Base-by-base conservation (phyloP, 2,888 invertebrate genomes). In the Taenaris catops region DNA sequence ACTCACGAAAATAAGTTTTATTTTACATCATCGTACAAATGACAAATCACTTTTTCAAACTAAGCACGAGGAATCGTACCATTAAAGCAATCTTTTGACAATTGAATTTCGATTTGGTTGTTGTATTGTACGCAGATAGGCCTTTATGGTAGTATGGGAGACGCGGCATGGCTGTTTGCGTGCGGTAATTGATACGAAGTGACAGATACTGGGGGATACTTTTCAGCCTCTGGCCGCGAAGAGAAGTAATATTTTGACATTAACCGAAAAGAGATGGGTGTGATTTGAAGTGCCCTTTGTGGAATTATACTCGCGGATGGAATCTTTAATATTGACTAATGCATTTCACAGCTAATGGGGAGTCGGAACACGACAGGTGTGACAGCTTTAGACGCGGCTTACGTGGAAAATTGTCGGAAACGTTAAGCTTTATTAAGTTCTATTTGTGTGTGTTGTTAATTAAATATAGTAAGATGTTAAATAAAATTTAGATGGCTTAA, bases 221-320 rank as follows among this genome's bases (percentile, higher is more conserved):
- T 63, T 64, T 54, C 76, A 69, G 80, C 78, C 80, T 73, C 72
- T 65, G 72, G 71, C 59, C 53, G 58, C 51, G 41, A 63, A 67
- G 72, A 69, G 69, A 62, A 68, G 73, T 72, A 69, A 74, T 84
- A 80, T 84, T 84, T 80, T 86, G 86, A 84, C 84, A 81, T 84
- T 65, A 64, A 73, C 66, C 73, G 70, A 79, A 73, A 74, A 69
- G 76, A 74, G 76, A 78, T 80, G 84, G 84, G 84, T 84, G 86
- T 84, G 86, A 84, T 84, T 83, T 83, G 80, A 74, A 86, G 84
- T 75, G 86, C 81, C 81, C 84, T 84, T 84, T 86, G 84, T 84
- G 84, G 84, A 83, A 84, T 86, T 86, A 86, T 73, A 79, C 61
- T 76, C 81, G 72, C 80, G 80, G 63, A 72, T 59, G 74, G 75